Evolutionary conservation across 2,888 invertebrate genomes (phyloP).

Genomic region (Acheta domesticus): DNA sequence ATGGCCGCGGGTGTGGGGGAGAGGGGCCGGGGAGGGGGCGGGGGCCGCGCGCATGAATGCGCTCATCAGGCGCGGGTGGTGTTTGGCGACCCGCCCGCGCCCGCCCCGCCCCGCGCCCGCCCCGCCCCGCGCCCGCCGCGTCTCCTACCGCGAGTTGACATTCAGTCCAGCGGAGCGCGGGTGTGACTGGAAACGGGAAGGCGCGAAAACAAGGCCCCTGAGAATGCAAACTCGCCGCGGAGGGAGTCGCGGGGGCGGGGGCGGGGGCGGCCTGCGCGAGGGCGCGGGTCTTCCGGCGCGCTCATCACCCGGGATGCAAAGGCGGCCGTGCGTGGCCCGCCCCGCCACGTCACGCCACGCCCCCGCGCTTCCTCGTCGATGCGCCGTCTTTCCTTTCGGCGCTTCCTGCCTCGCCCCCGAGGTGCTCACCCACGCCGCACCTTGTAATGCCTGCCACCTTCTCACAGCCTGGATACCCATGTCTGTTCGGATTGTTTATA

Average conservation of each 20-base stretch:
- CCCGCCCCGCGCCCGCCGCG: neutral
- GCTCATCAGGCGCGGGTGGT: conserved; percentile 1
- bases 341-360: neutral
- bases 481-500: no score
- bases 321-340: neutral
- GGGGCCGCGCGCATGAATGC: neutral
- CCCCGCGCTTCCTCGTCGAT: no score
- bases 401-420: no score
- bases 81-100: neutral
- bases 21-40: neutral
- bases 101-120: neutral
- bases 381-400: no score
- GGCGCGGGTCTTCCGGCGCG: neutral
- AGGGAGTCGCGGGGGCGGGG: neutral
- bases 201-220: conserved; percentile 7
- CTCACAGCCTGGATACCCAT: no score
- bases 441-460: no score
- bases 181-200: neutral
- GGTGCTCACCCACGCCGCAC: no score
- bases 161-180: neutral
- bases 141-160: neutral
- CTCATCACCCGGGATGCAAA: conserved; percentile 18
- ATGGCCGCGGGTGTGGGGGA: neutral
- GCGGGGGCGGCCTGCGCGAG: neutral
- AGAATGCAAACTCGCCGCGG: conserved; percentile 9